A percentile compares a stretch with the other conserved stretches of the same genome.
phyloP scores from a whole-genome alignment of 2,888 invertebrate genomes.

The Andrena camellia region DNA sequence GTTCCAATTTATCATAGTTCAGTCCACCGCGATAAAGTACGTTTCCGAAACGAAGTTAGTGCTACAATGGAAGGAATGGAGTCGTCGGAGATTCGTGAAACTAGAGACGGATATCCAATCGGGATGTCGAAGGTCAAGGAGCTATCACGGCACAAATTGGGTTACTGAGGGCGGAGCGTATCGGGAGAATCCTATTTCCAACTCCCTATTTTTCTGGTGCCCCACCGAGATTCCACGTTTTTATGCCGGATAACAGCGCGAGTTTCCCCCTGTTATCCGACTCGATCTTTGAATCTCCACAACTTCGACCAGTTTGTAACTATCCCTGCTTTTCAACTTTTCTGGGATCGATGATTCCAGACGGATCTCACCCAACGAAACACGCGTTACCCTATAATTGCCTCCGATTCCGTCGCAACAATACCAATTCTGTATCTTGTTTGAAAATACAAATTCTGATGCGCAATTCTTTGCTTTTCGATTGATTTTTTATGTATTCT shows the following conservation, averaged over 20 bases:
- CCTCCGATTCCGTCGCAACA: not conserved
- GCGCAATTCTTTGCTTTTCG: too few species aligned
- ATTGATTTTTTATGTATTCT: not conserved
- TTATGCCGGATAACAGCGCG: constrained; percentile 65
- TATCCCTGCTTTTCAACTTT: constrained; percentile 23
- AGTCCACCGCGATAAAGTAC: constrained; percentile 41
- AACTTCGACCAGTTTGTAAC: constrained; percentile 55
- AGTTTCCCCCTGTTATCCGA: constrained; percentile 56
- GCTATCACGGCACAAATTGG: constrained; percentile 73
- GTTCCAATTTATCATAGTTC: constrained; percentile 39
- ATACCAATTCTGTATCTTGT: not conserved
- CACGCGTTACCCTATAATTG: constrained; percentile 6
- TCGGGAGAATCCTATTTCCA: constrained; percentile 66
- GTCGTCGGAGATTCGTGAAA: constrained; percentile 53
- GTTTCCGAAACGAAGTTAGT: constrained; percentile 63
- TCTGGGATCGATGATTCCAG: constrained; percentile 16
- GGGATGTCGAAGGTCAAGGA: constrained; percentile 75
- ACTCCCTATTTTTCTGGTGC: constrained; percentile 67
- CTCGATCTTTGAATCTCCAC: constrained; percentile 59
- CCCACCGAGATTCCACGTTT: constrained; percentile 51
- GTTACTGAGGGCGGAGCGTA: constrained; percentile 66
- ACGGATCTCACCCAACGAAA: constrained; percentile 2
- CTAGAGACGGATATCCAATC: constrained; percentile 73
- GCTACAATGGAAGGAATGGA: constrained; percentile 54
- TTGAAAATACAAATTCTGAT: too few species aligned